These are phyloP conservation scores for Salvelinus sp. DNA, from an alignment of 2,113 vertebrate genomes.

Conservation along the genomic window DNA sequence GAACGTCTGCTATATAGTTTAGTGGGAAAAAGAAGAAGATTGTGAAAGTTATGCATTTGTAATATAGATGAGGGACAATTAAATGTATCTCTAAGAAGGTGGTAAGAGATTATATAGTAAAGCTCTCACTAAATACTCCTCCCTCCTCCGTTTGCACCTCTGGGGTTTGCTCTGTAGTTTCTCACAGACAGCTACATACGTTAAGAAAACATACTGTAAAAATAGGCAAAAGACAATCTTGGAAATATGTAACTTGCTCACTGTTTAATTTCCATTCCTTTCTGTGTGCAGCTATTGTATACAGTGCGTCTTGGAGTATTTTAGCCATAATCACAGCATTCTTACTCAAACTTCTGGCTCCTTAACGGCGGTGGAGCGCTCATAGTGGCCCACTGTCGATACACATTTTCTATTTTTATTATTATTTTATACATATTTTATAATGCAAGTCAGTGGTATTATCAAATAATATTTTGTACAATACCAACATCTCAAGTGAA, in stretches of 20 bases:
- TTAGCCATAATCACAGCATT: slow-evolving; percentile 66
- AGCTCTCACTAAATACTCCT: slow-evolving; percentile 31
- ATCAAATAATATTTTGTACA: slow-evolving; percentile 68
- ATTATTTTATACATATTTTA: slow-evolving; percentile 66
- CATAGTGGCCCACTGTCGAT: slow-evolving; percentile 35
- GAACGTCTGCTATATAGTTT: slow-evolving; percentile 32
- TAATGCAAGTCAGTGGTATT: slow-evolving; percentile 64
- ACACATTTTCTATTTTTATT: slow-evolving; percentile 64
- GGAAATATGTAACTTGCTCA: slow-evolving; percentile 69
- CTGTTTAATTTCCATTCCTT: slow-evolving; percentile 55
- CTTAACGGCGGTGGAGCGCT: slow-evolving; percentile 39
- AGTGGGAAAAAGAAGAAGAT: slow-evolving; percentile 17
- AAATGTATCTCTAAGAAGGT: slow-evolving; percentile 34
- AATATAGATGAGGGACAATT: slow-evolving; percentile 37
- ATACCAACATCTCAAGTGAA: slow-evolving; percentile 55
- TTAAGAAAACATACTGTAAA: slow-evolving; percentile 39
- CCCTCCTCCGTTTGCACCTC: slow-evolving; percentile 19
- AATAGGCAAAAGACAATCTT: slow-evolving; percentile 80
- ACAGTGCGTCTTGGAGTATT: slow-evolving; percentile 51
- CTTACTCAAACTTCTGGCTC: slow-evolving; percentile 37
- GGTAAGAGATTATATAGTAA: slow-evolving; percentile 23
- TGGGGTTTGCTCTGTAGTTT: slow-evolving; percentile 26
- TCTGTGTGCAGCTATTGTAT: slow-evolving; percentile 53
- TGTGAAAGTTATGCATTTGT: slow-evolving; percentile 50
- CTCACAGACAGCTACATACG: slow-evolving; percentile 38